These are phyloP conservation scores for Pica pica DNA, from an alignment of 2,113 vertebrate species.

Conservation along the genomic window DNA sequence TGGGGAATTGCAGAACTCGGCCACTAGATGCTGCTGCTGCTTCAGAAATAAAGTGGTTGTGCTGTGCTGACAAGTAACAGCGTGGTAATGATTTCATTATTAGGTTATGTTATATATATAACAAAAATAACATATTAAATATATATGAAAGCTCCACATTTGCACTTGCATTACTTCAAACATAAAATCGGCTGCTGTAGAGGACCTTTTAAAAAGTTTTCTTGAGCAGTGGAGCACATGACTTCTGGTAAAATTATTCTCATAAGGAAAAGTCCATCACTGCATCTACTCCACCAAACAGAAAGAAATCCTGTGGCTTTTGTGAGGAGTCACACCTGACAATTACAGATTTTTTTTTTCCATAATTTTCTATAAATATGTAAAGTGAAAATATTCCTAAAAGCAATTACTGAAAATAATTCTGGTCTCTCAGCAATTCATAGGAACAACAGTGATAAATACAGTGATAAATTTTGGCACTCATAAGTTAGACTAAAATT, in stretches of 20 bases:
- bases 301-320: background rate
- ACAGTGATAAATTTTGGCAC: background rate
- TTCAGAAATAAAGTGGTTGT: background rate
- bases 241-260: background rate
- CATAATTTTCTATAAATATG: background rate
- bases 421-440: background rate
- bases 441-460: background rate
- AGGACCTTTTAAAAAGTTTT: background rate
- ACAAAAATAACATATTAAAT: background rate
- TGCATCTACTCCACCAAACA: background rate
- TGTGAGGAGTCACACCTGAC: background rate
- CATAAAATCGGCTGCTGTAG: background rate
- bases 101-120: background rate
- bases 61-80: accelerated
- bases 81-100: background rate
- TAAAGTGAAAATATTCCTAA: background rate
- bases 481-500: background rate
- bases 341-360: background rate
- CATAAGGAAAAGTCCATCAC: background rate
- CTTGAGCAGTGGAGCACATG: background rate
- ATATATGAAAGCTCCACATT: background rate
- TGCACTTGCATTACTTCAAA: background rate
- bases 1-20: background rate
- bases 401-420: background rate
- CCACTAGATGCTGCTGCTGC: slow-evolving; percentile 53